Conservation (phyloP, 2,888 invertebrate genomes). For the Anodontia alba region DNA sequence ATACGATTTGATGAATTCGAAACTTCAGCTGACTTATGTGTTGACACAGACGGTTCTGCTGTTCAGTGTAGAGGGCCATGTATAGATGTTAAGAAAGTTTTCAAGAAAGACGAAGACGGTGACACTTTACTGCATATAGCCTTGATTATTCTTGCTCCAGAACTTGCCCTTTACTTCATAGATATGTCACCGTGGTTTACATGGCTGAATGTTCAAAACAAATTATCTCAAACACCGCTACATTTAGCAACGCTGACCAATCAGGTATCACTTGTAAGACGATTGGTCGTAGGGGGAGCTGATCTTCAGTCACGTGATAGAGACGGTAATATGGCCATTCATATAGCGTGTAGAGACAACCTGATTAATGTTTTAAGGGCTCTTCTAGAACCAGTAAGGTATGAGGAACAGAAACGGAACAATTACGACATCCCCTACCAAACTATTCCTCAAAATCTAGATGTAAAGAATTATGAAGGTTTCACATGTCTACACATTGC, state of each 20-base stretch:
- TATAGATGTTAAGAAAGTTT: slow-evolving; percentile 7
- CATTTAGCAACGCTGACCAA: slow-evolving; percentile 51
- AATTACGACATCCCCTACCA: slow-evolving; percentile 48
- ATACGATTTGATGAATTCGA: background rate
- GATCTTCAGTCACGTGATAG: slow-evolving; percentile 39
- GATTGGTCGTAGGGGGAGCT: slow-evolving; percentile 43
- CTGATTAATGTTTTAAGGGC: slow-evolving; percentile 10
- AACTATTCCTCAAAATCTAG: slow-evolving; percentile 43
- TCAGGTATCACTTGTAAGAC: slow-evolving; percentile 25
- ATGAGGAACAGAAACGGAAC: slow-evolving; percentile 45
- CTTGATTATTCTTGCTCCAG: slow-evolving; percentile 13
- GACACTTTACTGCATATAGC: slow-evolving; percentile 29
- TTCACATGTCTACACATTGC: slow-evolving; percentile 46
- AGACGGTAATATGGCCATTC: slow-evolving; percentile 55
- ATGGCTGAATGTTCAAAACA: slow-evolving; percentile 34
- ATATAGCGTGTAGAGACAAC: slow-evolving; percentile 47
- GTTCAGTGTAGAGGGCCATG: background rate
- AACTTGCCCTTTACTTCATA: slow-evolving; percentile 24
- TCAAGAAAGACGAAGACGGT: slow-evolving; percentile 34
- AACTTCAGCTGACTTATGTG: background rate
- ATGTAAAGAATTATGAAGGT: slow-evolving; percentile 45
- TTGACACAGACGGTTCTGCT: background rate
- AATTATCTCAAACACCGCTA: slow-evolving; percentile 42
- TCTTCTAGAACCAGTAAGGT: slow-evolving; percentile 39
- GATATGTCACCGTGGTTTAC: background rate